Base-by-base conservation (phyloP, 2,888 invertebrate genomes). In the Amblyteles armatorius region DNA sequence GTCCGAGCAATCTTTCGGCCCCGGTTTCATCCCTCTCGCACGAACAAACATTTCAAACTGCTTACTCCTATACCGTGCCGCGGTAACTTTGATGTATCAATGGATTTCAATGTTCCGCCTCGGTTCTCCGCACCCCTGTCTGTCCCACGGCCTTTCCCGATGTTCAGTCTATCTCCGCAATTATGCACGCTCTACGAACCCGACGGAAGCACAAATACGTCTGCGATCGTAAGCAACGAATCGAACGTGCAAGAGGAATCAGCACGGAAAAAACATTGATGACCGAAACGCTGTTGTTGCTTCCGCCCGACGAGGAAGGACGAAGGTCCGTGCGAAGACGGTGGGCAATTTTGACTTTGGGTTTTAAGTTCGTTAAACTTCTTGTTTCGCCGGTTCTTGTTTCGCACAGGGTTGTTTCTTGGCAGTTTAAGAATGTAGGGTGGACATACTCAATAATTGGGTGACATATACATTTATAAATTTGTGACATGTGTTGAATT, bases 1-100 rank as follows among this genome's bases (percentile, higher is more conserved):
- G 44, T 44, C 68, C 36, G 29, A 13, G 19, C 29, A 63, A 68
- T 36, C 50, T 67, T 82, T 78, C 73, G 68, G 57, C 22, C 33
- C 77, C 19, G 26, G 33, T 74, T 81, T 81, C 76, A 76, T 76
- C 63, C 69, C 81, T 73, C 26, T 52, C 80, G 73, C 57, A 40
- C 76, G 76, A 63, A 60, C 63, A 69, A 81, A 76, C 76, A 76
- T 81, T 81, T 74, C 81, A 29, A 33, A 26, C 60, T 40, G 16
- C 22, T 36, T 22, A 33, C 55, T 33, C 29, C 71, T 36, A 19
- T 33, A 22, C 65, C 52, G n/a, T 13, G 22, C n/a, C 26, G n/a
- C 22, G 19, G 60, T 63, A 72, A 72, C 63, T 79, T 79, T 72
- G 22, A 26, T 22, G 26, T 72, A 50, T 36, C 63, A 72, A 72